Evolutionary conservation across 1,140 invertebrate species (phyloP).

Genomic region (Habropoda laboriosa): DNA sequence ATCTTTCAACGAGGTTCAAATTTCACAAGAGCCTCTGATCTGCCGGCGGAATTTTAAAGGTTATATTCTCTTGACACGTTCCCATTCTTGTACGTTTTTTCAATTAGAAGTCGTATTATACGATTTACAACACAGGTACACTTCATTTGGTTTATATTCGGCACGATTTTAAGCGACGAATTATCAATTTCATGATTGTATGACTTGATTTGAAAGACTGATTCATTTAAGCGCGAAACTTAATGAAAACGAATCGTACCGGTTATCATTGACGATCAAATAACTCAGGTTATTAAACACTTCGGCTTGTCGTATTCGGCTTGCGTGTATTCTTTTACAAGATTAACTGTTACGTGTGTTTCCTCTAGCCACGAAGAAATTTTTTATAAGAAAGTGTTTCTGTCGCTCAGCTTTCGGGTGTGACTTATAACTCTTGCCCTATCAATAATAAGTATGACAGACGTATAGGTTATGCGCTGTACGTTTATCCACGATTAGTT

Average conservation of each 20-base stretch:
- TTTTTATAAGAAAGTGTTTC: not conserved
- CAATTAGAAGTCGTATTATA: constrained; percentile 8
- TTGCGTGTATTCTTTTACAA: constrained; percentile 18
- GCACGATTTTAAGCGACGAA: constrained; percentile 19
- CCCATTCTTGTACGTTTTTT: constrained; percentile 27
- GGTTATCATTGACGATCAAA: constrained; percentile 27
- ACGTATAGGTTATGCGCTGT: not conserved
- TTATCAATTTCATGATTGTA: constrained; percentile 26
- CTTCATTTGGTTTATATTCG: constrained; percentile 16
- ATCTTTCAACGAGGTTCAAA: constrained; percentile 20
- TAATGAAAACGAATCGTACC: constrained; percentile 1
- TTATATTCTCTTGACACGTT: not conserved
- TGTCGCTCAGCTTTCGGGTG: not conserved
- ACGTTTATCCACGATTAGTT: constrained; percentile 23
- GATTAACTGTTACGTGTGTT: constrained; percentile 16
- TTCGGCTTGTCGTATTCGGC: not conserved
- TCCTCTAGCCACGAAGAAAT: constrained; percentile 11
- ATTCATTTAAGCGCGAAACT: constrained; percentile 52
- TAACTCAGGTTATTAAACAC: constrained; percentile 10
- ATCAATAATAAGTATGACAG: not conserved
- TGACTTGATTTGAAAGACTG: constrained; percentile 63
- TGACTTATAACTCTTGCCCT: not conserved
- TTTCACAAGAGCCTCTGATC: constrained; percentile 14
- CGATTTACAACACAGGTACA: not conserved
- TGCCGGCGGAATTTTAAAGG: constrained; percentile 44